Evolutionary conservation across 2,888 invertebrate genomes (phyloP), one percentile per base, ranked within the genome.

Genomic region (Drosophila sordidula): DNA sequence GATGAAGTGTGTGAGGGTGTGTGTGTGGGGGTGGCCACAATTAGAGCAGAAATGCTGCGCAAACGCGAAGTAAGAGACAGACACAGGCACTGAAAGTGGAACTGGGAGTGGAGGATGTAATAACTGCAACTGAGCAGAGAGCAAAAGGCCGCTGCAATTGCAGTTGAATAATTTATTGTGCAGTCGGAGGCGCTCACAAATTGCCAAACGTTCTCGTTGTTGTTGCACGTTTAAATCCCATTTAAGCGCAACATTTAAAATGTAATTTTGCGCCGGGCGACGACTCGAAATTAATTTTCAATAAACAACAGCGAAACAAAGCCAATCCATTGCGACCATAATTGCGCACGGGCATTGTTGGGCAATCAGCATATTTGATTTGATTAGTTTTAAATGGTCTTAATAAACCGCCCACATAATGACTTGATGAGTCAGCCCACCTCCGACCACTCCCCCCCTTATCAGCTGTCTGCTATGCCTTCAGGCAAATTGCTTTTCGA

Each of bases 31-130:
- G 64, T 72, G 69, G 70, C 73, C 78, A 78, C 80, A 83, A 83
- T 86, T 83, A 83, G 82, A 83, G 83, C 87, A 86, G 36, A 69
- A 79, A 84, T 75, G 81, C 84, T 85, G 89, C 89, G 89, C 87
- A 87, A 73, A 87, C 87, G 65, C 87, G 42, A 76, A 49, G 12
- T 39, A 39, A 46, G 25, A 29, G 36, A 18, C 12, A 9, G 18
- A 41, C 5, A 32, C 32, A 32, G 11, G 11, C 1, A 32, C 32
- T 32, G 32, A 11, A 32, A 18, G 18, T 18, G 18, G 18, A 69
- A 62, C 45, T 49, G 29, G 18, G 51, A 45, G 64, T 22, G 6
- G 36, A 12, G 32, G 8, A 64, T 18, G 4, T 25, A 42, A 51
- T 39, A 49, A 49, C 29, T 58, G 72, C 66, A 72, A 47, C 42